These are phyloP conservation scores for Piprites chloris DNA, from an alignment of 2,113 vertebrate genomes.

Conservation along the genomic window DNA sequence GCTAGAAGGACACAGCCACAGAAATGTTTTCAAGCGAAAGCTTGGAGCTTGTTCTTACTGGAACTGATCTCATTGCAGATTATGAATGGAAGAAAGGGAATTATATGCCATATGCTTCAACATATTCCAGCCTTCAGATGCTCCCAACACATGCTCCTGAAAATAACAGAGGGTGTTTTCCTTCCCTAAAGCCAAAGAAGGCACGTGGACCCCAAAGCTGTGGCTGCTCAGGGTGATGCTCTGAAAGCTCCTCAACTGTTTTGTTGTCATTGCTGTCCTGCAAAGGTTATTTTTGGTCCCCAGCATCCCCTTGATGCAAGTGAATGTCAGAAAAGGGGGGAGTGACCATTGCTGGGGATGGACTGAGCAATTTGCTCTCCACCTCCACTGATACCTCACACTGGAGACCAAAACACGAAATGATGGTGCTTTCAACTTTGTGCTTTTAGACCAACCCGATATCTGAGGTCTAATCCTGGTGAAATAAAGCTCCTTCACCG, in stretches of 20 bases:
- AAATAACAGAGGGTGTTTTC: conserved; percentile 59
- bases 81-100: conserved; percentile 36
- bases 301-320: neutral
- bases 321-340: accelerated
- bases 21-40: neutral
- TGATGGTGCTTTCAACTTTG: neutral
- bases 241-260: neutral
- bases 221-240: neutral
- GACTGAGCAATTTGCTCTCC: neutral
- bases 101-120: conserved; percentile 31
- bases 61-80: neutral
- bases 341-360: neutral
- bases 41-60: neutral
- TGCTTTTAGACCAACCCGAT: neutral
- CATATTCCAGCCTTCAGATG: conserved; percentile 54
- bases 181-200: conserved; percentile 8
- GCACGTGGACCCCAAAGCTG: neutral
- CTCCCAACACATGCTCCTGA: conserved; percentile 27
- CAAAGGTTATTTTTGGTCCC: neutral
- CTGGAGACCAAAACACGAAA: neutral
- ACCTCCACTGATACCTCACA: neutral
- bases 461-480: neutral
- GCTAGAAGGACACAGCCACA: neutral
- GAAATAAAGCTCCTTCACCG: neutral
- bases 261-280: neutral